Conservation (phyloP, 2,113 vertebrate species). For the Campylomormyrus tamandua region DNA sequence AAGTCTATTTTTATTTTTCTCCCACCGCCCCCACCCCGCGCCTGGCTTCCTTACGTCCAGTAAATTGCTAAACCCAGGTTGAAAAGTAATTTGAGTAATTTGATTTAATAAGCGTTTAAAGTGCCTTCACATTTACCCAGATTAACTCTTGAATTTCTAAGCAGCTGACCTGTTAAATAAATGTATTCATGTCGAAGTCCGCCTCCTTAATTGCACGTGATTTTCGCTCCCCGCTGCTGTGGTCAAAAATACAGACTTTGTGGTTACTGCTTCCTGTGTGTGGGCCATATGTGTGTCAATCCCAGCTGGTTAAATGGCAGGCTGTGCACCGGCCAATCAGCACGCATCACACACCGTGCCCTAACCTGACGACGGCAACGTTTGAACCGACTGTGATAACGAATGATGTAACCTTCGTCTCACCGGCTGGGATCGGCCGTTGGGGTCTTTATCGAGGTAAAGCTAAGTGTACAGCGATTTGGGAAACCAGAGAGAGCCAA, state of each 20-base stretch:
- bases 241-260: not conserved
- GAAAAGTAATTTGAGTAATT: conserved; percentile 3
- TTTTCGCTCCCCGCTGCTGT: not conserved
- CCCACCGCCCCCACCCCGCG: not conserved
- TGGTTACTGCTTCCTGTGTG: not conserved
- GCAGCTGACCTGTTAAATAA: conserved; percentile 15
- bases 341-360: not conserved
- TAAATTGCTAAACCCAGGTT: not conserved
- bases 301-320: not conserved
- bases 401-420: not conserved
- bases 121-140: conserved; percentile 17
- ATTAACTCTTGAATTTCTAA: conserved; percentile 15
- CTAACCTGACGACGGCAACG: not conserved
- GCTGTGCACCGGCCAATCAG: not conserved
- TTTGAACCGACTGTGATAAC: not conserved
- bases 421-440: not conserved
- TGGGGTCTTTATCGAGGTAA: not conserved
- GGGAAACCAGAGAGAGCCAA: conserved; percentile 47
- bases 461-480: not conserved
- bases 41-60: not conserved
- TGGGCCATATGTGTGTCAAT: not conserved
- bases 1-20: conserved; percentile 24
- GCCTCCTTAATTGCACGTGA: not conserved
- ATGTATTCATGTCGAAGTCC: not conserved
- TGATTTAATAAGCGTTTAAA: conserved; percentile 14